Percentiles rank a stretch among this genome's conserved stretches.
These are phyloP conservation scores for Pachyuromys duprasi DNA, from an alignment of 2,797 vertebrate species.

Conservation along the genomic window DNA sequence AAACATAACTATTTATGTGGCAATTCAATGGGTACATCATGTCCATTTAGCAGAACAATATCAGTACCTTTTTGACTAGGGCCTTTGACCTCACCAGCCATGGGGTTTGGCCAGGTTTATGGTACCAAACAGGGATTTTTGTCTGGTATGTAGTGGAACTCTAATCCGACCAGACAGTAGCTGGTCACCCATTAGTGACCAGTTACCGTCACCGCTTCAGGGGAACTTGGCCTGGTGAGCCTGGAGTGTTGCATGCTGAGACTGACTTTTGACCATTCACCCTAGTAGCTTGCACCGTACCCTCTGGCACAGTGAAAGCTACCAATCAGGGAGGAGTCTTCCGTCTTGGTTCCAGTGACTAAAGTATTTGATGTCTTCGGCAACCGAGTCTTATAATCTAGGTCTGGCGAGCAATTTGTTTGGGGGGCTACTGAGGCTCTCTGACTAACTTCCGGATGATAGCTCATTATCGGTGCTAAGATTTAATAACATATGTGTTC, in stretches of 20 bases:
- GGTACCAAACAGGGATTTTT: not conserved
- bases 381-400: not conserved
- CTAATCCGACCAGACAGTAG: not conserved
- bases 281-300: too few relatives aligned
- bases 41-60: not conserved
- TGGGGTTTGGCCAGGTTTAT: not conserved
- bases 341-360: not conserved
- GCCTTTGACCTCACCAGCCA: not conserved
- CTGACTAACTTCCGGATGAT: not conserved
- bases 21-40: not conserved
- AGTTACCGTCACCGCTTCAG: not conserved
- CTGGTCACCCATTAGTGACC: not conserved
- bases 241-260: not conserved
- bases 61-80: not conserved
- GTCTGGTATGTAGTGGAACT: not conserved
- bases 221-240: not conserved
- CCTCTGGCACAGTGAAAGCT: not conserved
- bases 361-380: not conserved
- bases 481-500: not conserved
- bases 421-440: not conserved
- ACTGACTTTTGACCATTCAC: not conserved
- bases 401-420: not conserved
- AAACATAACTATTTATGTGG: not conserved
- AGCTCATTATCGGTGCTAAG: not conserved
- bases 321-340: not conserved